Conservation (phyloP, 2,113 vertebrate species). For the Malurus cyaneus region DNA sequence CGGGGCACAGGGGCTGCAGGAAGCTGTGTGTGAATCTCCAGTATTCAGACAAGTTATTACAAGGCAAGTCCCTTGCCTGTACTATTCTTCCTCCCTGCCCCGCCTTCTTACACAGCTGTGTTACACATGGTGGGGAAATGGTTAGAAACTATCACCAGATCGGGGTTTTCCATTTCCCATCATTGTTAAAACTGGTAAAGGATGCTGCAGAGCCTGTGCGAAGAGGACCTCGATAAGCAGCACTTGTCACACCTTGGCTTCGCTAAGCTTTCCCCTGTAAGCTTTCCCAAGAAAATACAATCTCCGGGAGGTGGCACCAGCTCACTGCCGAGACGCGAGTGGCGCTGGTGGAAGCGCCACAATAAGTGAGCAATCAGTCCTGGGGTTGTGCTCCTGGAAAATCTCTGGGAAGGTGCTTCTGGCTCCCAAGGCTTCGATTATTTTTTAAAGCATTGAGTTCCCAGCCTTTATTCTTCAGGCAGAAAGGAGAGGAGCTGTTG, state of each 20-base stretch:
- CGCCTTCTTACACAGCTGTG: not conserved
- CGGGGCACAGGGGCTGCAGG: not conserved
- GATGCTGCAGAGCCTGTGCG: not conserved
- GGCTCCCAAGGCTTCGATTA: not conserved
- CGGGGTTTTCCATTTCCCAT: not conserved
- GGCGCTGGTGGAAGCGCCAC: accelerated
- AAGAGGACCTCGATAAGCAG: not conserved
- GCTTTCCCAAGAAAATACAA: not conserved
- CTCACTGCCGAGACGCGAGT: not conserved
- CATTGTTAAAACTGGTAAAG: not conserved
- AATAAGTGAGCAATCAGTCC: accelerated
- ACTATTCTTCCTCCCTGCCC: accelerated
- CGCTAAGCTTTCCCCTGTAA: too few species aligned
- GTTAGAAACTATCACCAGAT: not conserved
- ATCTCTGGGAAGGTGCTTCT: not conserved
- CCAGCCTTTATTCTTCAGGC: not conserved
- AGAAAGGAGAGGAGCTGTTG: not conserved
- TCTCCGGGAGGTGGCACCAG: constrained; percentile 48
- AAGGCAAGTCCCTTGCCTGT: accelerated
- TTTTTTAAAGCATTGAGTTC: not conserved
- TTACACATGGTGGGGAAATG: accelerated
- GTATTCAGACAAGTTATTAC: accelerated
- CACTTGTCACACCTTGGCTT: not conserved
- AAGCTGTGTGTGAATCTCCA: accelerated
- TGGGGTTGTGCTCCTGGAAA: not conserved